Conservation (phyloP, 1,140 invertebrate genomes). For the Drosophila pallidifrons region DNA sequence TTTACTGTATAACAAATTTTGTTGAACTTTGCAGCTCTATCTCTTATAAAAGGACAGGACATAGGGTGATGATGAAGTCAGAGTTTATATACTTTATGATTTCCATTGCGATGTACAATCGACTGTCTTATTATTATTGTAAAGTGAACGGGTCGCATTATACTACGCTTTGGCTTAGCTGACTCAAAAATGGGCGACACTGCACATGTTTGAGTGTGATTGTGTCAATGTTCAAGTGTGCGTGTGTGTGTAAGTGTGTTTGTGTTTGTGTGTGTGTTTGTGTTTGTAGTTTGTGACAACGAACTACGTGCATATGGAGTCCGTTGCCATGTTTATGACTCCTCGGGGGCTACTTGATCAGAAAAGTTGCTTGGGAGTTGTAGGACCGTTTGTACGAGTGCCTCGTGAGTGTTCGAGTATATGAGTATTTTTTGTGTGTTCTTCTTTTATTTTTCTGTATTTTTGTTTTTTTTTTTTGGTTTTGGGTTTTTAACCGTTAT, state of each 20-base stretch:
- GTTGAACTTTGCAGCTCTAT: too few species aligned
- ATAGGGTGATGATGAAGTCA: too few species aligned
- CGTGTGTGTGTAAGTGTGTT: not conserved
- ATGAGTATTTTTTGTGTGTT: slow-evolving; percentile 8
- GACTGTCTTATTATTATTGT: too few species aligned
- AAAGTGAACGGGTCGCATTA: not conserved
- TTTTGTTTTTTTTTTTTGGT: not conserved
- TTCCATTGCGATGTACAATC: too few species aligned
- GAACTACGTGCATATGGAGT: slow-evolving; percentile 49
- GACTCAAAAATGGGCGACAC: slow-evolving; percentile 72
- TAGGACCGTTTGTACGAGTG: slow-evolving; percentile 50
- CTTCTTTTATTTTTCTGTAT: not conserved
- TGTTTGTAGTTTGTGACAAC: slow-evolving; percentile 9
- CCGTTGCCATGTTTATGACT: slow-evolving; percentile 73
- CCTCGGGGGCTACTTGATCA: slow-evolving; percentile 80
- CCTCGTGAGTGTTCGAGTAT: slow-evolving; percentile 27
- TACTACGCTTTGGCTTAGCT: slow-evolving; percentile 24
- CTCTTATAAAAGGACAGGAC: too few species aligned
- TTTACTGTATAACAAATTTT: too few species aligned
- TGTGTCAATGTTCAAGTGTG: slow-evolving; percentile 3
- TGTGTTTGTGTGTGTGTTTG: not conserved
- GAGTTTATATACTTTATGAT: too few species aligned
- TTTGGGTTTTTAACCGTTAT: slow-evolving; percentile 3
- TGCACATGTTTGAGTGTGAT: slow-evolving; percentile 48
- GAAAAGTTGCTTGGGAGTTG: slow-evolving; percentile 77